Base-by-base conservation (phyloP, 2,113 vertebrate species). In the Hipposideros armiger region DNA sequence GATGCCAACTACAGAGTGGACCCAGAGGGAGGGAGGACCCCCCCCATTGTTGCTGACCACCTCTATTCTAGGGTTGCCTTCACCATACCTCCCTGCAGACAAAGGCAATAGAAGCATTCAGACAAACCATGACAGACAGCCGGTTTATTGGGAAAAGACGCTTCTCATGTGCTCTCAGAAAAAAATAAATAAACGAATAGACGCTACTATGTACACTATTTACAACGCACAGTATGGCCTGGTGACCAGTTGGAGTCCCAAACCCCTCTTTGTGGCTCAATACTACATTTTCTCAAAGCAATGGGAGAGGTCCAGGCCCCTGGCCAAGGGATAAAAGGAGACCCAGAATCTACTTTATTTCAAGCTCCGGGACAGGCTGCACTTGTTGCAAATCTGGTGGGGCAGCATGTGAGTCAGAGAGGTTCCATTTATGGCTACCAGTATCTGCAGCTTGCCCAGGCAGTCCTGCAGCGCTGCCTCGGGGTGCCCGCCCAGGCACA, bases 361-460 rank as follows among this genome's bases (percentile, higher is more conserved):
- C 82, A 32, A 85, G 60, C 54, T 80, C 13, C 13, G 88, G 30
- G 78, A 67, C 52, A 95, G 76, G 64, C 73, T 91, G 66, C 97
- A 98, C 96, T 97, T 98, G 64, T 94, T 89, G 0, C 47, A 91
- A 67, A 98, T 72, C 40, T 94, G 97, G 7, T 77, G 47, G 11
- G 98, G 98, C 40, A 99, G 91, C 11, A 98, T 97, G 6, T 97
- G 94, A 1, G 91, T 97, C 96, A 99, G n/a, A 24, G 98, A 98
- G 11, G 97, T 97, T 50, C 96, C 95, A 81, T 99, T 99, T 74
- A 99, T 98, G 9, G 99, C 98, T 87, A 99, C 99, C 80, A 99
- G 91, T 52, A 99, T 96, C 92, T 98, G 98, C 66, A 99, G 98
- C 83, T 99, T 99, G 86, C 98, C 97, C 98, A 98, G 98, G 96